phyloP scores from a whole-genome alignment of 2,113 vertebrate genomes.

The Trematomus loennbergii region DNA sequence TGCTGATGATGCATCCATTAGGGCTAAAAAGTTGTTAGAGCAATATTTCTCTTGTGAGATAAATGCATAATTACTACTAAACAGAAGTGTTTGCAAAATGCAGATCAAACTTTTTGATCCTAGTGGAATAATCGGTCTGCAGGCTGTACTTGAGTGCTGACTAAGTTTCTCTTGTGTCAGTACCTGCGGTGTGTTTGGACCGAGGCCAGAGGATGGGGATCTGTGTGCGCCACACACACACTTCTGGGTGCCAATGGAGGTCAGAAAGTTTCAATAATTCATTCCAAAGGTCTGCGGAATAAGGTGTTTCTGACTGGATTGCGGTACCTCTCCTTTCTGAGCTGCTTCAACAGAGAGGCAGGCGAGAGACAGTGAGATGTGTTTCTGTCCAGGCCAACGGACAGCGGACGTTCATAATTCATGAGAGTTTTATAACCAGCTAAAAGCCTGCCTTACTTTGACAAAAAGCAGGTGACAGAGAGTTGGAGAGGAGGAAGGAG shows the following conservation, averaged over 20 bases:
- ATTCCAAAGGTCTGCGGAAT: slow-evolving; percentile 43
- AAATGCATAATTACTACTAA: background rate
- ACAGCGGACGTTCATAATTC: slow-evolving; percentile 71
- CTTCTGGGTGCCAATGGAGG: slow-evolving; percentile 15
- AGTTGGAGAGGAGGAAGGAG: slow-evolving; percentile 29
- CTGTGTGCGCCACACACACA: slow-evolving; percentile 28
- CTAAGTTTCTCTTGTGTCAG: slow-evolving; percentile 36
- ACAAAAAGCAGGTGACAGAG: slow-evolving; percentile 65
- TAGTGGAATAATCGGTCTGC: background rate
- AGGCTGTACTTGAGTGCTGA: slow-evolving; percentile 10
- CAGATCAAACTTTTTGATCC: background rate
- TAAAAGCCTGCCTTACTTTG: slow-evolving; percentile 71
- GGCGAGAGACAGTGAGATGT: slow-evolving; percentile 54
- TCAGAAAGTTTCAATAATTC: slow-evolving; percentile 69
- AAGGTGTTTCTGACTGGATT: slow-evolving; percentile 55
- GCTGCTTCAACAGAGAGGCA: slow-evolving; percentile 34
- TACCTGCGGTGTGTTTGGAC: background rate
- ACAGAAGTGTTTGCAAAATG: background rate
- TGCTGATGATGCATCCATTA: background rate
- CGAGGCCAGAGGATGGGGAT: slow-evolving; percentile 23
- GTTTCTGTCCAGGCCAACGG: slow-evolving; percentile 57
- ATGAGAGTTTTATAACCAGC: slow-evolving; percentile 75
- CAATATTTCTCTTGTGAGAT: background rate
- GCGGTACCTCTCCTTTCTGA: slow-evolving; percentile 32
- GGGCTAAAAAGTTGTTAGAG: background rate